These are phyloP conservation scores for Pegea sp. DNA, from an alignment of 23 tunicate genomes.

Conservation along the genomic window DNA sequence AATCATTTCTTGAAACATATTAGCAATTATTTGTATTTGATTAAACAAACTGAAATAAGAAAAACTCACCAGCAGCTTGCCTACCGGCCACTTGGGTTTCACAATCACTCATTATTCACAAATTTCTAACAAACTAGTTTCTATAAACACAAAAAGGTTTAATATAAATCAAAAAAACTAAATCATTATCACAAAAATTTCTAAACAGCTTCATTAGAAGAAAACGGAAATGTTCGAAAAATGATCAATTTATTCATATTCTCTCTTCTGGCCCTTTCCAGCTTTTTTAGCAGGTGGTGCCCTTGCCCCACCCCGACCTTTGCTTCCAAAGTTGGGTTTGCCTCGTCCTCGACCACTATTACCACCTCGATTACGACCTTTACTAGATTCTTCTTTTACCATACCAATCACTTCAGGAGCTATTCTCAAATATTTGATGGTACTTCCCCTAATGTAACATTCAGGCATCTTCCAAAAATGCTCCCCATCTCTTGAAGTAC, in stretches of 20 bases:
- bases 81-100: too few relatives aligned
- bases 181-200: too few relatives aligned
- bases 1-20: too few relatives aligned
- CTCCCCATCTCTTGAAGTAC: conserved; percentile 98
- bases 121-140: too few relatives aligned
- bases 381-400: conserved; percentile 88
- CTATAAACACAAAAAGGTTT: too few relatives aligned
- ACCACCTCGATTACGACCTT: conserved; percentile 58
- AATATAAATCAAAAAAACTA: too few relatives aligned
- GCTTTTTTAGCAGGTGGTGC: conserved; percentile 23
- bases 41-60: too few relatives aligned
- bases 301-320: conserved; percentile 47
- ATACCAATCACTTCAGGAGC: conserved; percentile 96
- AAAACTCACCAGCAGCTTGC: too few relatives aligned
- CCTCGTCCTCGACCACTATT: conserved; percentile 72
- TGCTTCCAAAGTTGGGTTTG: conserved; percentile 51
- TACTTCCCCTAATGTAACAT: conserved; percentile 93
- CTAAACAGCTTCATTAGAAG: too few relatives aligned
- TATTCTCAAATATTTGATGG: conserved; percentile 86
- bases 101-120: too few relatives aligned
- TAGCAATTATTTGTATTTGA: too few relatives aligned
- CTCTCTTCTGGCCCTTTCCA: conserved; percentile 19
- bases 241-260: conserved; percentile 6
- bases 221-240: too few relatives aligned
- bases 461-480: conserved; percentile 99